These are phyloP conservation scores for Prolemur simus DNA, from an alignment of 2,113 vertebrate genomes.

Conservation along the genomic window DNA sequence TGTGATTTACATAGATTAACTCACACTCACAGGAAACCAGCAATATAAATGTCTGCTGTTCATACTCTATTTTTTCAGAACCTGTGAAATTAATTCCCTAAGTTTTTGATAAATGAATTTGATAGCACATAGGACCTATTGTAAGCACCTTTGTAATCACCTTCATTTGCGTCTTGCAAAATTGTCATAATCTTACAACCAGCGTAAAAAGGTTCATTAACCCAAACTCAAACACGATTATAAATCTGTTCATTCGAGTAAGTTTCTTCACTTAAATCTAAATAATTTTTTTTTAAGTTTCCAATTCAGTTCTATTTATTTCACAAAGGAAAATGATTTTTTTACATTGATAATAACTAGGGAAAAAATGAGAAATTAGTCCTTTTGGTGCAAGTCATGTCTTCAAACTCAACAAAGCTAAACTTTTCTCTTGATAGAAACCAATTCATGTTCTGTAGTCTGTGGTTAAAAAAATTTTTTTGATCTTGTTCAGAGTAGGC, in stretches of 20 bases:
- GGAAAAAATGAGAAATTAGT: neutral
- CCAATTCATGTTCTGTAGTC: constrained; percentile 46
- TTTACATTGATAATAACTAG: neutral
- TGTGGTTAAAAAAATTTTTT: constrained; percentile 26
- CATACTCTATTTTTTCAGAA: neutral
- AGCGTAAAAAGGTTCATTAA: neutral
- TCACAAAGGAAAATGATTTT: neutral
- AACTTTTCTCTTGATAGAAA: constrained; percentile 71
- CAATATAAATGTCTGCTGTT: neutral
- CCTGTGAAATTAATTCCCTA: neutral
- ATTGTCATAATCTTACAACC: neutral
- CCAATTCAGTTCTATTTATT: neutral
- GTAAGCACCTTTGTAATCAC: neutral
- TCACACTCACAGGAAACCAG: neutral
- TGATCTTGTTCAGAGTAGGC: constrained; percentile 74
- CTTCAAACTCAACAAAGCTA: constrained; percentile 52
- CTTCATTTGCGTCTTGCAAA: neutral
- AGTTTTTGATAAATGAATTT: neutral
- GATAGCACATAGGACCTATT: neutral
- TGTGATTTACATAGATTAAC: neutral
- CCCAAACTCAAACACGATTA: neutral
- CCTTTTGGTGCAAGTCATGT: neutral
- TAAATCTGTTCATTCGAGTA: neutral
- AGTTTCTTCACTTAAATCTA: neutral
- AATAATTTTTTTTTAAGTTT: neutral